Evolutionary conservation across 2,113 vertebrate species (phyloP).

Genomic region (Hippocampus zosterae): DNA sequence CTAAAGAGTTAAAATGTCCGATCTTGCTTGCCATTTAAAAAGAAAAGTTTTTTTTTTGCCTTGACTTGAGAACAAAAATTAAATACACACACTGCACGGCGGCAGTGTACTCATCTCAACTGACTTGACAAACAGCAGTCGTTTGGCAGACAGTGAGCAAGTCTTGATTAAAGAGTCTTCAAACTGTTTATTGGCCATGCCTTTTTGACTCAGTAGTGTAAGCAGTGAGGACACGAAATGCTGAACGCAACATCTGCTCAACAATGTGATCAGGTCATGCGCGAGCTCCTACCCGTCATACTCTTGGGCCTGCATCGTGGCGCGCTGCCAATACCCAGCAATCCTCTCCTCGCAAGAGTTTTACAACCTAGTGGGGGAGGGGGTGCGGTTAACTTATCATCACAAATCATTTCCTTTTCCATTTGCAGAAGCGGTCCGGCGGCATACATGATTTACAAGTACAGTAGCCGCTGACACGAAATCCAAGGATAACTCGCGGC

Average conservation of each 20-base stretch:
- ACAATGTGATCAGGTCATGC: constrained; percentile 18
- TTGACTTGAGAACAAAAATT: too few relatives aligned
- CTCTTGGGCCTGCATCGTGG: constrained; percentile 14
- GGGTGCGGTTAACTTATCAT: constrained; percentile 43
- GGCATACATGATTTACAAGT: constrained; percentile 60
- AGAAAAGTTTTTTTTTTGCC: too few relatives aligned
- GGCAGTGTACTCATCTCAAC: too few relatives aligned
- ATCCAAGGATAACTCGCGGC: constrained; percentile 55
- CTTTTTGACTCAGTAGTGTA: too few relatives aligned
- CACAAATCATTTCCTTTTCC: constrained; percentile 66
- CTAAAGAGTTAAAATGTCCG: constrained; percentile 39
- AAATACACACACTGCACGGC: too few relatives aligned
- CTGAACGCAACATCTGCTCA: constrained; percentile 33
- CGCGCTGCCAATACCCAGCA: constrained; percentile 35
- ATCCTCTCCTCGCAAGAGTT: constrained; percentile 36
- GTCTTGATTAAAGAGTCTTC: too few relatives aligned
- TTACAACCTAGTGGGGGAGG: constrained; percentile 21
- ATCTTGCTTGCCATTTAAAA: constrained; percentile 1
- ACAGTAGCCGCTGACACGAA: constrained; percentile 55
- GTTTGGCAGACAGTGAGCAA: too few relatives aligned
- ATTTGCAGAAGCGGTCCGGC: constrained; percentile 60
- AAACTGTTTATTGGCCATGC: not conserved
- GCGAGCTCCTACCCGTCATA: not conserved
- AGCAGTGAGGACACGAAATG: too few relatives aligned
- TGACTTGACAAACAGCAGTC: too few relatives aligned